These are phyloP conservation scores for Nothoprocta pentlandii DNA, from an alignment of 2,113 vertebrate species.

Conservation along the genomic window DNA sequence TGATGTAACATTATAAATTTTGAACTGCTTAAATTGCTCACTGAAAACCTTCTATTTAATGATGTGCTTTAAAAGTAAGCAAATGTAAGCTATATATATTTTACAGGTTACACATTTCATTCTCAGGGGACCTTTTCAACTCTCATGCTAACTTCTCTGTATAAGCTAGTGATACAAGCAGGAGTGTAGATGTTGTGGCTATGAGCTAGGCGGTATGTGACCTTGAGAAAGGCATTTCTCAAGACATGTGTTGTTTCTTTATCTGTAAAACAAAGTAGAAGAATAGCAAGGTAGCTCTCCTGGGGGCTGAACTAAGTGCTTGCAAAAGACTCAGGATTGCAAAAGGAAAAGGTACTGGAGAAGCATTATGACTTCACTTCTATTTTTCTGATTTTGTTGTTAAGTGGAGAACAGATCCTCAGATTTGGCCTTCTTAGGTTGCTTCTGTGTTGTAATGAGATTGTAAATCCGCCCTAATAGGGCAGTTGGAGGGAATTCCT, in stretches of 20 bases:
- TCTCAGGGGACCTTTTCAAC: not conserved
- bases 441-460: not conserved
- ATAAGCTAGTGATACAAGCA: not conserved
- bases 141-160: not conserved
- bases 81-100: not conserved
- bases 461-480: not conserved
- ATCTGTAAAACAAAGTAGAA: not conserved
- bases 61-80: not conserved
- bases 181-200: not conserved
- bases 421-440: not conserved
- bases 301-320: not conserved
- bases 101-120: not conserved
- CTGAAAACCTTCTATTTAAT: not conserved
- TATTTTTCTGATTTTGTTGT: not conserved
- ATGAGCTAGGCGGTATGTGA: not conserved
- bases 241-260: not conserved
- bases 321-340: not conserved
- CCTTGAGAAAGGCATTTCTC: not conserved
- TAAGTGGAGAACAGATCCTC: not conserved
- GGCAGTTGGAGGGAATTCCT: not conserved
- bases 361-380: not conserved
- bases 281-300: not conserved
- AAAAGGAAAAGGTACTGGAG: not conserved
- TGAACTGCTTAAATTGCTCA: not conserved
- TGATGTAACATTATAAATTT: constrained; percentile 10